Evolutionary conservation across 2,113 vertebrate genomes (phyloP).

Genomic region (Smithornis capensis): DNA sequence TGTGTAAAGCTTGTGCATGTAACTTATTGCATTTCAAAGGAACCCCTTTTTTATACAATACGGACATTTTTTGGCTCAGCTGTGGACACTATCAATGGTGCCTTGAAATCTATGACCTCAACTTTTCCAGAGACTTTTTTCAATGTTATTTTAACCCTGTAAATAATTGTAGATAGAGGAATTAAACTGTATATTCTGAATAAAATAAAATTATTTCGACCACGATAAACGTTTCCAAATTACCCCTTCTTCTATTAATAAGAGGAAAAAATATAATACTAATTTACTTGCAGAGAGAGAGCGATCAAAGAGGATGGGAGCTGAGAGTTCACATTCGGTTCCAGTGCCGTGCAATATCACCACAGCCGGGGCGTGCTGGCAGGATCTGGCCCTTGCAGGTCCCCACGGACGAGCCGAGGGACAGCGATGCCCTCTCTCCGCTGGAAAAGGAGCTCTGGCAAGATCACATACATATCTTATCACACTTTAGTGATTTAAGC

Average conservation of each 20-base stretch:
- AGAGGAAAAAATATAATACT: not conserved
- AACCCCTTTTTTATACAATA: conserved; percentile 77
- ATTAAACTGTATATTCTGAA: conserved; percentile 90
- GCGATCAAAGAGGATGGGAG: not conserved
- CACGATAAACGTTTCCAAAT: conserved; percentile 60
- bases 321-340: not conserved
- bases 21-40: conserved; percentile 99
- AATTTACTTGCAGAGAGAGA: not conserved
- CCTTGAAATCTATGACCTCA: conserved; percentile 88
- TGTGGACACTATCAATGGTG: conserved; percentile 89
- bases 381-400: not conserved
- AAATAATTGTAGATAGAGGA: conserved; percentile 89
- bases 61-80: conserved; percentile 82
- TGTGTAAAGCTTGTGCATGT: conserved; percentile 99
- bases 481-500: not conserved
- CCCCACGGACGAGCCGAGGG: not conserved
- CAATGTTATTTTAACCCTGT: conserved; percentile 83
- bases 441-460: not conserved
- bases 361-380: not conserved
- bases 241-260: not conserved
- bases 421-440: not conserved
- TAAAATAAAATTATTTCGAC: conserved; percentile 89
- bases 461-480: not conserved
- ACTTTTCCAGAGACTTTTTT: conserved; percentile 84
- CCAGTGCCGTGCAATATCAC: not conserved